Evolutionary conservation across 2,113 vertebrate genomes (phyloP), one percentile per base, ranked within the genome.

Genomic region (Rhinichthys klamathensis): DNA sequence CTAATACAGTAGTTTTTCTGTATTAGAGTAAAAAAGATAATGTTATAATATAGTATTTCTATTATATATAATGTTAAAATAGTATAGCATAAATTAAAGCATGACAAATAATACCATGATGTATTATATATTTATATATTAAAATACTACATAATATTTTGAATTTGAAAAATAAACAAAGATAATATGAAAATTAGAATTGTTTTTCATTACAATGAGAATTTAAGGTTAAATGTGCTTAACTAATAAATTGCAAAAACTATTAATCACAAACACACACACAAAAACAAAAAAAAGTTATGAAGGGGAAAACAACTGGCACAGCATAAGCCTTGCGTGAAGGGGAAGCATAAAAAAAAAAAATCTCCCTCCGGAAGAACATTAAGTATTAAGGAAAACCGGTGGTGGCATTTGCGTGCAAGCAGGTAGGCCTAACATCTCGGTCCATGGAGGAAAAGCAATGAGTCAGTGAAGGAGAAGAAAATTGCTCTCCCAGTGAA

Each of bases 401-500:
- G 4, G 13, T 75, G 44, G 25, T 30, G 25, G 73, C 63, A 82
- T 65, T 82, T 69, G 61, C 61, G 27, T 82, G 80, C 60, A n/a
- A 65, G 44, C 61, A 82, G 80, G 80, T 35, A n/a, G n/a, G n/a
- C n/a, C n/a, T n/a, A 41, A 41, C 56, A 21, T 63, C 1, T 23
- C 10, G 3, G n/a, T 81, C 41, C 18, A 6, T 27, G 41, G 63
- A 54, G 44, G 61, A 69, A 67, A 44, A 69, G 61, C 16, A 10
- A 49, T 54, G 61, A 69, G 63, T 67, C 35, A 46, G 12, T 80
- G 38, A 80, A 80, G 58, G 78, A 41, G 78, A 80, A 80, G 15
- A 63, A 61, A 61, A 79, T 9, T 7, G 56, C 58, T 63, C 78
- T 69, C 63, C 38, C 11, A 69, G 44, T 51, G 41, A 51, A 82